Conservation (phyloP, 2,113 vertebrate species). For the Saccopteryx bilineata region DNA sequence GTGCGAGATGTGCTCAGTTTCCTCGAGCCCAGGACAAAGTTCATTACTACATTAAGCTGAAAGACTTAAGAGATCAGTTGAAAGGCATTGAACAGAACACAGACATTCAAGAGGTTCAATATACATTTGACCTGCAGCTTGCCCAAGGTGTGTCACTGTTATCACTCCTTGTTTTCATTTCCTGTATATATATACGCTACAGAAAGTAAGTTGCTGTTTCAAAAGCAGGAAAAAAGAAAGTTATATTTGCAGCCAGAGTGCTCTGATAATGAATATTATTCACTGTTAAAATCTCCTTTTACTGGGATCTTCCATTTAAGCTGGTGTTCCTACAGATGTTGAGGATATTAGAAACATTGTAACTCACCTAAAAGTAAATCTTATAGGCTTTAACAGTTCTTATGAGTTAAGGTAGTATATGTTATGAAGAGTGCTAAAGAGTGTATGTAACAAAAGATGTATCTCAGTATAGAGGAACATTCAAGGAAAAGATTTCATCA, state of each 20-base stretch:
- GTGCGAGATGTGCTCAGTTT: constrained; percentile 98
- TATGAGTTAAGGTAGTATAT: not conserved
- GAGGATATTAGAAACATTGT: not conserved
- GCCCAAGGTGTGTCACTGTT: constrained; percentile 91
- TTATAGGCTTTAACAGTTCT: not conserved
- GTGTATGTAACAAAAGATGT: not conserved
- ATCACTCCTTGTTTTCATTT: fast-evolving
- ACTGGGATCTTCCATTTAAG: not conserved
- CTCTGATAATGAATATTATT: not conserved
- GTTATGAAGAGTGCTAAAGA: not conserved
- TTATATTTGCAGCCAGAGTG: not conserved
- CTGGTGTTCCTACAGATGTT: not conserved
- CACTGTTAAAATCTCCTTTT: not conserved
- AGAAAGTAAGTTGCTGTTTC: not conserved
- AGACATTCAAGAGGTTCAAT: constrained; percentile 94
- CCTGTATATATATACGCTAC: fast-evolving
- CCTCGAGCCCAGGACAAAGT: constrained; percentile 99
- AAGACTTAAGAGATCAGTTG: constrained; percentile 95
- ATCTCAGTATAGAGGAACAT: not conserved
- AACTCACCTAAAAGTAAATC: not conserved
- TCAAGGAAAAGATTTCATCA: not conserved
- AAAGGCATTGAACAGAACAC: constrained; percentile 89
- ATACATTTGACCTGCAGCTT: constrained; percentile 93
- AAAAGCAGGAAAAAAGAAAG: not conserved
- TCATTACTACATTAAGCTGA: constrained; percentile 98